Evolutionary conservation across 2,888 invertebrate genomes (phyloP).

Genomic region (Slavum lentiscoides): DNA sequence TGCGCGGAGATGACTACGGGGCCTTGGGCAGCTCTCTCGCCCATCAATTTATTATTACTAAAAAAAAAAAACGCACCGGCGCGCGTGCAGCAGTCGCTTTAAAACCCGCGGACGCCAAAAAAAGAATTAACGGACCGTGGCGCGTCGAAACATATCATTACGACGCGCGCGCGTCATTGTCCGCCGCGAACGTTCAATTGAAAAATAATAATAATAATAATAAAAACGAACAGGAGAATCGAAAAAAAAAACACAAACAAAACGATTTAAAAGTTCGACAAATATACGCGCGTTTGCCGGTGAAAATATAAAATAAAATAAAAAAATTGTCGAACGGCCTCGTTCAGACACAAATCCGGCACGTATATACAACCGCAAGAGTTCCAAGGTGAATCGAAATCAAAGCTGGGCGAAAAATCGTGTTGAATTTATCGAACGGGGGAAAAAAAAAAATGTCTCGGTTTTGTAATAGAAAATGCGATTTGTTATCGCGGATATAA

Average conservation of each 20-base stretch:
- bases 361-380: not conserved
- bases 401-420: no score
- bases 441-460: no score
- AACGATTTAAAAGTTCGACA: constrained; percentile 22
- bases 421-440: no score
- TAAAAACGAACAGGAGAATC: no score
- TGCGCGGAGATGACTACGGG: not conserved
- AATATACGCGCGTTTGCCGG: not conserved
- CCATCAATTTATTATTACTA: not conserved
- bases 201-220: not conserved
- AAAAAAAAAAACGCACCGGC: no score
- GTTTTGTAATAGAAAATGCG: no score
- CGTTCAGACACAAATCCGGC: not conserved
- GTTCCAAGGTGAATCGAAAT: constrained; percentile 24
- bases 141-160: constrained; percentile 21
- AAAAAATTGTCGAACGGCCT: constrained; percentile 3
- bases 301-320: not conserved
- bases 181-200: not conserved
- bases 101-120: constrained; percentile 28
- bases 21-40: constrained; percentile 20
- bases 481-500: no score
- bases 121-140: constrained; percentile 37
- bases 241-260: no score
- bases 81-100: not conserved
- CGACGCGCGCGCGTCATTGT: not conserved